Base-by-base conservation (phyloP, 2,797 vertebrate species). In the Acrocephalus scirpaceus region DNA sequence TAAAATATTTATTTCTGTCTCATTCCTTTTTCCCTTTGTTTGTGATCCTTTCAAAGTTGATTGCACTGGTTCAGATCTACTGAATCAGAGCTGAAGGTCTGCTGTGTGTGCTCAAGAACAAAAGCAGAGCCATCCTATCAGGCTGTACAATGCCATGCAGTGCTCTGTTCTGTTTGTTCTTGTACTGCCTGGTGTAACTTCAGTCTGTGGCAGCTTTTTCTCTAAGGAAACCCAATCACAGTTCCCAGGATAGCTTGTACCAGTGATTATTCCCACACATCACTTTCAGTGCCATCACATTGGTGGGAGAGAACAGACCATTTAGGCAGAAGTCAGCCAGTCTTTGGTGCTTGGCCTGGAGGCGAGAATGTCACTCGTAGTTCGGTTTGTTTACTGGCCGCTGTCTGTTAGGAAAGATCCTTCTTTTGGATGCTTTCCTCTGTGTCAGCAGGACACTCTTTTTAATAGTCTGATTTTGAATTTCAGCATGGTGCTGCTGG, bases 111-210 rank as follows among this genome's bases (percentile, higher is more conserved):
- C n/a, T 67, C 14, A 8, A 14, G 40, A 67, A 1, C 38, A 81
- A 81, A 90, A 81, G 66, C 66, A 79, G 76, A 67, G 51, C 47
- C 32, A 32, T 57, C 20, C 44, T 32, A 3, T 40, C 44, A 22
- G 29, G n/a, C 32, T 17, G 4, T 56, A 14, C 18, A 26, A 0
- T 34, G 26, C 16, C 1, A 0, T 47, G 32, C 38, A 18, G 13
- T 15, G 44, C 58, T 50, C 18, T 48, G 1, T 71, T 78, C 40
- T 62, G 32, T 57, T 80, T 53, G 29, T 38, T 92, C 36, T 19
- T 1, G 0, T 50, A 22, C 19, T 64, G 60, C 30, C 36, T 45
- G n/a, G 38, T 57, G 20, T 73, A 53, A 60, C 38, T 90, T 53
- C 42, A 47, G 27, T 16, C 23, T 62, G 0, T 27, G 58, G 23